Conservation (phyloP, 2,888 invertebrate genomes). For the Plebejus argus region DNA sequence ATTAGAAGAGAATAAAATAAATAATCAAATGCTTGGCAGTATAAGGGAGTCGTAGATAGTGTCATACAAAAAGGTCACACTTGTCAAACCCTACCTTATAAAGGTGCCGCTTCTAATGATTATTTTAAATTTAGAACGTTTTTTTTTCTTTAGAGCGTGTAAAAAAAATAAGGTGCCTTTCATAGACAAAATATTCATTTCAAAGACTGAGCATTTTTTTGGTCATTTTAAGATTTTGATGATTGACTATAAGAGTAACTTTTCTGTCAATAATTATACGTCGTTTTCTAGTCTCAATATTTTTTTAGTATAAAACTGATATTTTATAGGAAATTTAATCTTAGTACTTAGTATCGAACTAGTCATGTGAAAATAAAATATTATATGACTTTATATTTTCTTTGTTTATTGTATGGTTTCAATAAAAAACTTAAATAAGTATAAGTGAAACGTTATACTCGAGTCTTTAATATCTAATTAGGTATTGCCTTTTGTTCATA, state of each 20-base stretch:
- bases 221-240: too few relatives aligned
- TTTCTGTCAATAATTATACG: too few relatives aligned
- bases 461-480: background rate
- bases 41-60: background rate
- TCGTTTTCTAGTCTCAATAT: too few relatives aligned
- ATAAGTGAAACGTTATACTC: background rate
- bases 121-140: constrained; percentile 36
- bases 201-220: too few relatives aligned
- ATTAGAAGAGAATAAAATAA: background rate
- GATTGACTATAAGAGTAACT: too few relatives aligned
- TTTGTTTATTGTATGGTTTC: background rate
- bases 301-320: background rate
- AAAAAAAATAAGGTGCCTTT: background rate
- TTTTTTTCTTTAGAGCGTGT: background rate
- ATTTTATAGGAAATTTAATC: background rate
- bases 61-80: constrained; percentile 4
- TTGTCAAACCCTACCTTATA: constrained; percentile 32
- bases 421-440: background rate
- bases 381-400: background rate
- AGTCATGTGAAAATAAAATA: constrained; percentile 1
- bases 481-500: background rate
- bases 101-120: constrained; percentile 20
- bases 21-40: constrained; percentile 7
- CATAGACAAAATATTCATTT: too few relatives aligned
- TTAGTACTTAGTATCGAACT: background rate